Evolutionary conservation across 2,888 invertebrate genomes (phyloP).

Genomic region (Troglohyphantes excavatus): DNA sequence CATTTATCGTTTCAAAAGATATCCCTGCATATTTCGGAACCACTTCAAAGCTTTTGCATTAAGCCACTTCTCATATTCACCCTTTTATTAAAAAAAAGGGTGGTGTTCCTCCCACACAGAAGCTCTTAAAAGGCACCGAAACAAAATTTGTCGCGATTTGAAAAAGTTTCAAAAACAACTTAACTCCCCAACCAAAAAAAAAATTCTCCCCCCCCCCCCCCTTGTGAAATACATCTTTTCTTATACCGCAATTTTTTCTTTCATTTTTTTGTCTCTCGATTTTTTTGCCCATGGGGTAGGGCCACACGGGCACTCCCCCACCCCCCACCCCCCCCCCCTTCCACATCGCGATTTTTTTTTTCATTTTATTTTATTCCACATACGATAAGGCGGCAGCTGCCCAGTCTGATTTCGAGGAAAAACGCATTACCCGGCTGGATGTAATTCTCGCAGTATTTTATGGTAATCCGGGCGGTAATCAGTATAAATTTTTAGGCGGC

Average conservation of each 20-base stretch:
- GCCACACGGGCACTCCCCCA: constrained; percentile 12
- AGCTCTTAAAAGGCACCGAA: not conserved
- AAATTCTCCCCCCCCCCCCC: constrained; percentile 10
- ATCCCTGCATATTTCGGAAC: too few relatives aligned
- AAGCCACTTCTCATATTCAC: constrained; percentile 42
- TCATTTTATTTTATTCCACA: constrained; percentile 58
- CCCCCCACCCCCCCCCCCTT: too few relatives aligned
- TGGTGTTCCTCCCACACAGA: not conserved
- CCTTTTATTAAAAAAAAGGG: not conserved
- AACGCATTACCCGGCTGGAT: constrained; percentile 73
- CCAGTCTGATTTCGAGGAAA: constrained; percentile 76
- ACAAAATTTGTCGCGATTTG: constrained; percentile 63
- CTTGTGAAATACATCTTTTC: constrained; percentile 25
- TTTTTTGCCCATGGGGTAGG: constrained; percentile 57
- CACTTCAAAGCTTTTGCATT: constrained; percentile 44
- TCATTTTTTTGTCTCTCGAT: not conserved
- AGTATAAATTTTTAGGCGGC: constrained; percentile 79
- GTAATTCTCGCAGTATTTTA: constrained; percentile 78
- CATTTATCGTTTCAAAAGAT: too few relatives aligned
- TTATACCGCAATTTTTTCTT: constrained; percentile 49
- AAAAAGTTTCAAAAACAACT: constrained; percentile 77
- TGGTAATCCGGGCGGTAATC: constrained; percentile 77
- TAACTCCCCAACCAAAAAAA: constrained; percentile 54
- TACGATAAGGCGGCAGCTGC: constrained; percentile 77
- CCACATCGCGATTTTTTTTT: too few relatives aligned